These are phyloP conservation scores for Apoderus coryli DNA, from an alignment of 2,888 invertebrate genomes.

Conservation along the genomic window DNA sequence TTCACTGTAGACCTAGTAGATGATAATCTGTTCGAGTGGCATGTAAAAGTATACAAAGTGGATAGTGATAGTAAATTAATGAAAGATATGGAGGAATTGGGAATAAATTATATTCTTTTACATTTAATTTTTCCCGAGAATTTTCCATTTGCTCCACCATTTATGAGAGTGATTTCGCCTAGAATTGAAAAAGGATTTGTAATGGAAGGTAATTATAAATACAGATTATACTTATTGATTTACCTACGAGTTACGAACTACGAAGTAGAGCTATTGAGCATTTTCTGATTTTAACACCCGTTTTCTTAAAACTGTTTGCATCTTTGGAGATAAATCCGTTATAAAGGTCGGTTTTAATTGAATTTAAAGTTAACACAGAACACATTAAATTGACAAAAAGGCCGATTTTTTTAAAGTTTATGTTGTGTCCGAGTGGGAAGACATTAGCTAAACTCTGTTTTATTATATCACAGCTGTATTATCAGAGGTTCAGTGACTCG, in stretches of 20 bases:
- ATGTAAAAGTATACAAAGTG: constrained; percentile 64
- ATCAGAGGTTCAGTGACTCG: too few species aligned
- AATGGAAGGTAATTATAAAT: constrained; percentile 52
- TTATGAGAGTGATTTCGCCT: constrained; percentile 50
- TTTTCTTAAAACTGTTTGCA: too few species aligned
- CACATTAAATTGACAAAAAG: too few species aligned
- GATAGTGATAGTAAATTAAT: constrained; percentile 75
- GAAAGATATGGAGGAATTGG: constrained; percentile 65
- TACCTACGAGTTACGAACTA: neutral
- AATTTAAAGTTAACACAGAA: too few species aligned
- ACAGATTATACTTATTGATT: constrained; percentile 3
- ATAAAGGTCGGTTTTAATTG: too few species aligned
- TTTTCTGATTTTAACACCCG: too few species aligned
- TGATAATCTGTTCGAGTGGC: constrained; percentile 81
- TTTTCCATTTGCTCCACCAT: constrained; percentile 80
- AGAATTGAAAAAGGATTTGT: constrained; percentile 63
- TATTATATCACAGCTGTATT: too few species aligned
- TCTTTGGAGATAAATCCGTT: too few species aligned
- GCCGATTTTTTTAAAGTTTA: too few species aligned
- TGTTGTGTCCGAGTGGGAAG: too few species aligned
- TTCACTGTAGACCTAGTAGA: constrained; percentile 76
- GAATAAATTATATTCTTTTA: constrained; percentile 58
- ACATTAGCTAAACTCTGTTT: too few species aligned
- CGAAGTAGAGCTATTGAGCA: too few species aligned
- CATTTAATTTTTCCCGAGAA: constrained; percentile 77